A percentile compares a stretch with the other conserved stretches of the same genome.
These are phyloP conservation scores for Heliangelus exortis DNA, from an alignment of 2,797 vertebrate genomes.

Conservation along the genomic window DNA sequence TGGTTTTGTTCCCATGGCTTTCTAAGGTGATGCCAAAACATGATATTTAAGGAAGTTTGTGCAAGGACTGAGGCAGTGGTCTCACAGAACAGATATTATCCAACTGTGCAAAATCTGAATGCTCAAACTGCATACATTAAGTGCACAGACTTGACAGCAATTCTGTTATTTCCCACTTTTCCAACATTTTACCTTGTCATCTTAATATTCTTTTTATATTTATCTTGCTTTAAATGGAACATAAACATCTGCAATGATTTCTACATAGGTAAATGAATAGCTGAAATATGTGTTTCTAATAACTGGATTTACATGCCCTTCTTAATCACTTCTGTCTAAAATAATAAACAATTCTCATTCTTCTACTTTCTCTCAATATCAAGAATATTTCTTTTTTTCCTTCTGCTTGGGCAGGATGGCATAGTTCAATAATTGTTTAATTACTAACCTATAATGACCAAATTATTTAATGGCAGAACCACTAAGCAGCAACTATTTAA, in stretches of 20 bases:
- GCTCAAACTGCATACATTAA: not conserved
- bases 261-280: not conserved
- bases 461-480: not conserved
- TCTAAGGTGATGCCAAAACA: not conserved
- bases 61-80: not conserved
- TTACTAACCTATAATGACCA: not conserved
- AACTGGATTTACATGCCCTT: not conserved
- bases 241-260: not conserved
- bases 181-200: not conserved
- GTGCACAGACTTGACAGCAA: not conserved
- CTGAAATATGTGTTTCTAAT: not conserved
- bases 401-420: not conserved
- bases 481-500: conserved; percentile 9
- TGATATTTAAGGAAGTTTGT: not conserved
- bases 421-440: not conserved
- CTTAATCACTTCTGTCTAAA: not conserved
- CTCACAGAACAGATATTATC: not conserved
- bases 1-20: not conserved
- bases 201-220: not conserved
- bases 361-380: not conserved
- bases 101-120: not conserved
- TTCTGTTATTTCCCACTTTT: not conserved
- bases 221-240: not conserved
- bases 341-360: not conserved
- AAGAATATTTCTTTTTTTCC: not conserved